These are phyloP conservation scores for Cladorhizidae sp. DNA, from an alignment of 37 sponge, comb jelly and placozoan species.

Conservation along the genomic window DNA sequence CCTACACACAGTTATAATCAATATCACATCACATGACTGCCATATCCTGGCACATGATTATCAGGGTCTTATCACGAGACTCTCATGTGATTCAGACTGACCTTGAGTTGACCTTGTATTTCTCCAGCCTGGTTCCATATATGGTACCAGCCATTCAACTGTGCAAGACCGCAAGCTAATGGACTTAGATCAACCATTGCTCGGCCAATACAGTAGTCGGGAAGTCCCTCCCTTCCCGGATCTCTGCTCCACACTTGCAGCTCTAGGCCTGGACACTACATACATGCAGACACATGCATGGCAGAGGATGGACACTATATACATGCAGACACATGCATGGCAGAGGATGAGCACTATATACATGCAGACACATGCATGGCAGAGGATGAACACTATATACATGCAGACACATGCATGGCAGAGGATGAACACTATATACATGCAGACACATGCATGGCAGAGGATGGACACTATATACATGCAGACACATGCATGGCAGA, in stretches of 20 bases:
- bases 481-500: too few relatives aligned
- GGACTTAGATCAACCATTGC: slow-evolving; percentile 82
- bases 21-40: neutral
- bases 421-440: too few relatives aligned
- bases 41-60: neutral
- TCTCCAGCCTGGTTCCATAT: slow-evolving; percentile 66
- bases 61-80: too few relatives aligned
- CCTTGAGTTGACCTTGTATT: slow-evolving; percentile 71
- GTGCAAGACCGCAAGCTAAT: slow-evolving; percentile 68
- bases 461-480: too few relatives aligned
- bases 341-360: too few relatives aligned
- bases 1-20: slow-evolving; percentile 5
- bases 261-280: slow-evolving; percentile 59
- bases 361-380: too few relatives aligned
- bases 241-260: slow-evolving; percentile 72
- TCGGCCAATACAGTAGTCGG: slow-evolving; percentile 59
- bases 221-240: neutral
- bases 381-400: too few relatives aligned
- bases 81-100: slow-evolving; percentile 7
- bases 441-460: too few relatives aligned
- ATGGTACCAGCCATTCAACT: slow-evolving; percentile 91
- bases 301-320: neutral
- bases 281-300: neutral
- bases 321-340: neutral
- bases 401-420: too few relatives aligned